Conservation (phyloP, 2,888 invertebrate species). For the Drosophila ustulata region DNA sequence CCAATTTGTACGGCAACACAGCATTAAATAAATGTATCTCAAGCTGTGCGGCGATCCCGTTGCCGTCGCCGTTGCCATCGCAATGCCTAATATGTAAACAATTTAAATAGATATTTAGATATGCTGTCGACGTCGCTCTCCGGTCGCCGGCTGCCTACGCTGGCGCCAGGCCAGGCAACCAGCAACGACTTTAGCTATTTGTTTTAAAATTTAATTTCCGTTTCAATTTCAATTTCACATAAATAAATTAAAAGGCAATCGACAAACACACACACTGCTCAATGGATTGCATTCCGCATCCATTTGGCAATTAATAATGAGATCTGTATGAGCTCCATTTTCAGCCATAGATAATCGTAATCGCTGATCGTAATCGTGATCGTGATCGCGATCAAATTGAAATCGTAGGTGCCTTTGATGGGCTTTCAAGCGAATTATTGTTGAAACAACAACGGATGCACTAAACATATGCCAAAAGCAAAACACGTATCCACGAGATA, state of each 20-base stretch:
- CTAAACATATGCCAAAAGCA: conserved; percentile 71
- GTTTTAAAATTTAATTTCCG: conserved; percentile 83
- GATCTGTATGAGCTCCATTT: conserved; percentile 45
- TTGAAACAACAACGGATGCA: conserved; percentile 71
- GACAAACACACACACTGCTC: conserved; percentile 29
- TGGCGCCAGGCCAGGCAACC: conserved; percentile 74
- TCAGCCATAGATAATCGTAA: conserved; percentile 46
- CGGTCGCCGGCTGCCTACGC: conserved; percentile 70
- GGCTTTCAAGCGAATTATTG: conserved; percentile 46
- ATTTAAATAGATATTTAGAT: conserved; percentile 78
- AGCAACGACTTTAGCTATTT: conserved; percentile 57
- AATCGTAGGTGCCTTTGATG: conserved; percentile 38
- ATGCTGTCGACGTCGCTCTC: conserved; percentile 61
- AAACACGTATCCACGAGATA: conserved; percentile 31
- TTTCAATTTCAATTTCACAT: conserved; percentile 81
- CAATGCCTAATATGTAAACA: conserved; percentile 74
- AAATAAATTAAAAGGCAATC: conserved; percentile 78
- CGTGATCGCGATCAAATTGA: conserved; percentile 10
- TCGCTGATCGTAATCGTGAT: conserved; percentile 17
- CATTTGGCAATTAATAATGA: conserved; percentile 59
- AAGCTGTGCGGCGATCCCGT: conserved; percentile 66
- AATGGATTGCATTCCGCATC: conserved; percentile 43
- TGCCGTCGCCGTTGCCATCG: conserved; percentile 20
- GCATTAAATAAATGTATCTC: conserved; percentile 79
- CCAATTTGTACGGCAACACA: conserved; percentile 72